Evolutionary conservation across 2,113 vertebrate species (phyloP).

Genomic region (Nerophis ophidion): DNA sequence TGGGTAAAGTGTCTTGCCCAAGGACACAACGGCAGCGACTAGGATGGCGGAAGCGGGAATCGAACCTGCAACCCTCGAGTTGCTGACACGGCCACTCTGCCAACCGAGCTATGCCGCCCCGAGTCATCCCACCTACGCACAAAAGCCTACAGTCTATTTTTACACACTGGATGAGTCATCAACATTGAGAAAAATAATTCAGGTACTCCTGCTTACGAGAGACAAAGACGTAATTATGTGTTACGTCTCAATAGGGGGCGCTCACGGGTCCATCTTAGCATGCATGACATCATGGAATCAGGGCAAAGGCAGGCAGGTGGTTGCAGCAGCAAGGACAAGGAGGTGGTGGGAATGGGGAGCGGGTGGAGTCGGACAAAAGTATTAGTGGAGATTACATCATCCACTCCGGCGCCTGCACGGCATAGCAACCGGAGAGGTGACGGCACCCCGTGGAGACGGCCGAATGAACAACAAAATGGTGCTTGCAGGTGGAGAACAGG

Average conservation of each 20-base stretch:
- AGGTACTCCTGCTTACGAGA: neutral
- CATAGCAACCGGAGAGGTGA: slow-evolving; percentile 68
- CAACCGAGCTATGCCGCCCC: too few species aligned
- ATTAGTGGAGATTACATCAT: slow-evolving; percentile 66
- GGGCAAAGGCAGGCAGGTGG: slow-evolving; percentile 36
- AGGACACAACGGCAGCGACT: too few species aligned
- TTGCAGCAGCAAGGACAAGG: slow-evolving; percentile 27
- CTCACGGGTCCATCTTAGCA: slow-evolving; percentile 53
- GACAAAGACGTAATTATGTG: slow-evolving; percentile 54
- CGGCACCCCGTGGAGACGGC: slow-evolving; percentile 38
- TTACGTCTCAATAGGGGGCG: slow-evolving; percentile 66
- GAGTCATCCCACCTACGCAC: too few species aligned
- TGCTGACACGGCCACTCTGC: too few species aligned
- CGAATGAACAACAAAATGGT: neutral
- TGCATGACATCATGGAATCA: slow-evolving; percentile 72
- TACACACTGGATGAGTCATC: too few species aligned
- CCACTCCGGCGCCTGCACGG: slow-evolving; percentile 55
- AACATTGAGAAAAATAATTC: too few species aligned
- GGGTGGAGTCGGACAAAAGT: slow-evolving; percentile 29
- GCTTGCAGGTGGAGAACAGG: slow-evolving; percentile 8
- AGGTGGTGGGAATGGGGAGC: slow-evolving; percentile 2
- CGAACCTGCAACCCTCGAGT: too few species aligned
- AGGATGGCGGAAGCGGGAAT: too few species aligned
- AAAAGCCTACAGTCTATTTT: too few species aligned
- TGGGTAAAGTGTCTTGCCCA: too few species aligned